phyloP scores from a whole-genome alignment of 1,140 invertebrate species.

The Drosophila ercepeae region DNA sequence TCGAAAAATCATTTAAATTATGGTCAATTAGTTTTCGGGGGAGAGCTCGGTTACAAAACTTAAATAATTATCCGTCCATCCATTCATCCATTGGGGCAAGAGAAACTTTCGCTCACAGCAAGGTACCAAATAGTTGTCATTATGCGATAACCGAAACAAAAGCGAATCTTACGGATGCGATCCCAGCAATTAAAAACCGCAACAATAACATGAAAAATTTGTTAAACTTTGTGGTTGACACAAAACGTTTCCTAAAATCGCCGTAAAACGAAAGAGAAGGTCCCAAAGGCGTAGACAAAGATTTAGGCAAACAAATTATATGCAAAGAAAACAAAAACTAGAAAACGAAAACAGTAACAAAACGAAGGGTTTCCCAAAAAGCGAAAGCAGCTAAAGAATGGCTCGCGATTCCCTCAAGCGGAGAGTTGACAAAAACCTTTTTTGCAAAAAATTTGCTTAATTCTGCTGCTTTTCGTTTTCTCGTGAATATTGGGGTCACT shows the following conservation, averaged over 20 bases:
- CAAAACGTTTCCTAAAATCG: conserved; percentile 58
- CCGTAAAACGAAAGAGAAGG: conserved; percentile 38
- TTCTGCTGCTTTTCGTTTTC: conserved; percentile 10
- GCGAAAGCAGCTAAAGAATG: conserved; percentile 62
- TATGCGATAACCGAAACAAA: conserved; percentile 61
- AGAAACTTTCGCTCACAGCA: conserved; percentile 66
- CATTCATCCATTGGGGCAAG: conserved; percentile 21
- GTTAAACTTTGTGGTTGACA: conserved; percentile 57
- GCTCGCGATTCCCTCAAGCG: conserved; percentile 36
- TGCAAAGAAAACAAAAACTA: conserved; percentile 49
- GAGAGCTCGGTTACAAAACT: conserved; percentile 50
- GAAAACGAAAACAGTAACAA: conserved; percentile 35
- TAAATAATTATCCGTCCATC: conserved; percentile 56
- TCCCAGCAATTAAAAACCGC: conserved; percentile 65
- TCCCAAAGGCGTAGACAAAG: conserved; percentile 24
- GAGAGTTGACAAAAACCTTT: conserved; percentile 57
- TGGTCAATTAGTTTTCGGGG: conserved; percentile 49
- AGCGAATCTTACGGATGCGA: conserved; percentile 60
- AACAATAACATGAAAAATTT: conserved; percentile 52
- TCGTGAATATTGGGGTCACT: conserved; percentile 25
- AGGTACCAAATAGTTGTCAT: conserved; percentile 69
- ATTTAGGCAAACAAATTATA: conserved; percentile 55
- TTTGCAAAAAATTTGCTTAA: conserved; percentile 18
- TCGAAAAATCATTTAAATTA: conserved; percentile 43
- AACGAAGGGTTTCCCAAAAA: conserved; percentile 55